A percentile compares a stretch with the other conserved stretches of the same genome.
These are phyloP conservation scores for Caiman crocodilus DNA, from an alignment of 2,797 vertebrate species.

Conservation along the genomic window DNA sequence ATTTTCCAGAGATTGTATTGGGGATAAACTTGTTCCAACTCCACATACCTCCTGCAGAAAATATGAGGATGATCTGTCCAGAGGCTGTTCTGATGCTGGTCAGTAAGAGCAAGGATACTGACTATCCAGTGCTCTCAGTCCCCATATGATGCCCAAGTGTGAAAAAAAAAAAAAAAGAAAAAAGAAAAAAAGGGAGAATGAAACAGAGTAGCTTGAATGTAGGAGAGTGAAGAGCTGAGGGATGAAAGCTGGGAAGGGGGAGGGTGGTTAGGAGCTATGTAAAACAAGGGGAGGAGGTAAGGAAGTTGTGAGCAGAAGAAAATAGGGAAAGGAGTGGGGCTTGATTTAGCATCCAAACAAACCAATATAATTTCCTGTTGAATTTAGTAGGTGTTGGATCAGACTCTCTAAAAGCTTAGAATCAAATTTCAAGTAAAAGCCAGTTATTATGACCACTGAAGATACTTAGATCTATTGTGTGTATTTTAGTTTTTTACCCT, in stretches of 20 bases:
- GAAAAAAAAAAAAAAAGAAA: no score
- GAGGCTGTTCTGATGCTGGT: no score
- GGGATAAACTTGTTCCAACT: no score
- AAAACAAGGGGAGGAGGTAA: background rate
- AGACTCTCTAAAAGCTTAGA: background rate
- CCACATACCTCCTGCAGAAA: no score
- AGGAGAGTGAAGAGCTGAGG: background rate
- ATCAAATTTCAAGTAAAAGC: background rate
- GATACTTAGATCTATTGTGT: background rate
- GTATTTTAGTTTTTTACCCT: constrained; percentile 35
- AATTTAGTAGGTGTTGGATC: background rate
- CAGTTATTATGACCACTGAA: background rate
- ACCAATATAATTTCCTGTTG: background rate
- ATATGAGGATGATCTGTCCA: no score
- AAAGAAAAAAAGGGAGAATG: background rate
- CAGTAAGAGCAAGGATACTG: no score
- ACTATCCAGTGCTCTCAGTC: no score
- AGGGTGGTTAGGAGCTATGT: background rate
- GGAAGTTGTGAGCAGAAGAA: background rate
- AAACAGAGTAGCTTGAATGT: background rate
- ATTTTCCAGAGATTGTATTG: no score
- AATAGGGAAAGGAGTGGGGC: background rate
- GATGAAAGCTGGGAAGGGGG: background rate
- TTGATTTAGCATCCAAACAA: background rate
- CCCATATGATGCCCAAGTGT: no score